A percentile compares a stretch with the other conserved stretches of the same genome.
phyloP scores from a whole-genome alignment of 2,888 invertebrate genomes.

The Maniola hyperantus region DNA sequence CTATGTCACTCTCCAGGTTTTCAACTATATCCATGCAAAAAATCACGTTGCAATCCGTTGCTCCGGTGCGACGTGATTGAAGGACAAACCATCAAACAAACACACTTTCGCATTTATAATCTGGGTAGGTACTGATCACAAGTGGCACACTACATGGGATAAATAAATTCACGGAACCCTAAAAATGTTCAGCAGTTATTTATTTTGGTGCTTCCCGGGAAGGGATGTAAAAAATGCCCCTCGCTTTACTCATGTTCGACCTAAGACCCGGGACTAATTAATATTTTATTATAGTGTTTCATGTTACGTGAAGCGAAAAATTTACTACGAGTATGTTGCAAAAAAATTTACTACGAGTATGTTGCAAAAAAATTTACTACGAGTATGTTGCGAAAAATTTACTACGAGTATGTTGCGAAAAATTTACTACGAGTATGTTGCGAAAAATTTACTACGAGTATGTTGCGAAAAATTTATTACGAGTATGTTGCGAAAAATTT shows the following conservation, averaged over 20 bases:
- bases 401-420: too few species aligned
- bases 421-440: background rate
- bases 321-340: background rate
- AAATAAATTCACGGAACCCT: too few species aligned
- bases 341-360: background rate
- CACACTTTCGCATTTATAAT: too few species aligned
- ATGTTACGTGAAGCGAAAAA: constrained; percentile 3
- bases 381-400: background rate
- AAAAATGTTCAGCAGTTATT: constrained; percentile 62
- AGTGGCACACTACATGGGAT: too few species aligned
- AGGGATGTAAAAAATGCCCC: constrained; percentile 28
- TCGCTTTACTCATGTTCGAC: constrained; percentile 19
- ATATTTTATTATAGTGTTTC: constrained; percentile 27
- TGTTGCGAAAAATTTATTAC: constrained; percentile 1
- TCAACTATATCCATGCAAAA: too few species aligned
- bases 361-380: too few species aligned
- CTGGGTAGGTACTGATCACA: too few species aligned
- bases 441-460: background rate
- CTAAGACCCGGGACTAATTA: constrained; percentile 28
- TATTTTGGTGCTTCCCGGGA: constrained; percentile 45
- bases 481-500: constrained; percentile 6
- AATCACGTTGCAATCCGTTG: too few species aligned
- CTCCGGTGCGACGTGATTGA: too few species aligned
- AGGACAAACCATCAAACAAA: too few species aligned
- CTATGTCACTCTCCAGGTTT: too few species aligned